Percentiles rank a stretch among this genome's conserved stretches.
Conservation (phyloP, 2,888 invertebrate species). For the Aplocera efformata region DNA sequence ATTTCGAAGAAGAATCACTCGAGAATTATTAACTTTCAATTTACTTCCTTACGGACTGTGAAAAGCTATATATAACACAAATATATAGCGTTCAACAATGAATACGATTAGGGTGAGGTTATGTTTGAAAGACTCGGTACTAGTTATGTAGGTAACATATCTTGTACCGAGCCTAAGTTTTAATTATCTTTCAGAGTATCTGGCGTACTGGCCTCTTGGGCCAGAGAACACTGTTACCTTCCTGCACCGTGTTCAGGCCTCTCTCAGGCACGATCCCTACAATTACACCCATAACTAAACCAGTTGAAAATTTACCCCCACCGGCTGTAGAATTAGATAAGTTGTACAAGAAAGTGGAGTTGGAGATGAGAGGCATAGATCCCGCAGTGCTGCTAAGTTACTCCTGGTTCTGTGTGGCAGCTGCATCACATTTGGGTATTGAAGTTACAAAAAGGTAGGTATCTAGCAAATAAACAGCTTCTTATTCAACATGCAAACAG, state of each 20-base stretch:
- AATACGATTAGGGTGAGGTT: constrained; percentile 47
- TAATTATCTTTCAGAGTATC: constrained; percentile 44
- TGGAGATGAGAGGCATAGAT: constrained; percentile 94
- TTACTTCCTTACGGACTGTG: too few relatives aligned
- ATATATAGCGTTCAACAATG: constrained; percentile 31
- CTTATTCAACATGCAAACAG: too few relatives aligned
- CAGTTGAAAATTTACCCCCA: constrained; percentile 37
- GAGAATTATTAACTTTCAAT: too few relatives aligned
- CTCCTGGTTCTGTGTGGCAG: constrained; percentile 88
- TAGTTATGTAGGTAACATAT: neutral
- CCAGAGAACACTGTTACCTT: constrained; percentile 37
- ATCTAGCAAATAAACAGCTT: too few relatives aligned
- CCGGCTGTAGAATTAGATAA: constrained; percentile 82
- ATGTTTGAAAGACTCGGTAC: constrained; percentile 10
- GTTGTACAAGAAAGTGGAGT: constrained; percentile 89
- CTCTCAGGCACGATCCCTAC: constrained; percentile 38
- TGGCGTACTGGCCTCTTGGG: constrained; percentile 47
- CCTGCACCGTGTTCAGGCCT: constrained; percentile 38
- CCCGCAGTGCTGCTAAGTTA: constrained; percentile 94
- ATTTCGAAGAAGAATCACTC: too few relatives aligned
- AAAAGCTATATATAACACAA: too few relatives aligned
- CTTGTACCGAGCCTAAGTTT: constrained; percentile 6
- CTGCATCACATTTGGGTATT: constrained; percentile 90
- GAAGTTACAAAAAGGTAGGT: constrained; percentile 85
- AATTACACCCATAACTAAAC: constrained; percentile 38